phyloP scores from a whole-genome alignment of 2,113 vertebrate genomes.

The Noturus placidus region DNA sequence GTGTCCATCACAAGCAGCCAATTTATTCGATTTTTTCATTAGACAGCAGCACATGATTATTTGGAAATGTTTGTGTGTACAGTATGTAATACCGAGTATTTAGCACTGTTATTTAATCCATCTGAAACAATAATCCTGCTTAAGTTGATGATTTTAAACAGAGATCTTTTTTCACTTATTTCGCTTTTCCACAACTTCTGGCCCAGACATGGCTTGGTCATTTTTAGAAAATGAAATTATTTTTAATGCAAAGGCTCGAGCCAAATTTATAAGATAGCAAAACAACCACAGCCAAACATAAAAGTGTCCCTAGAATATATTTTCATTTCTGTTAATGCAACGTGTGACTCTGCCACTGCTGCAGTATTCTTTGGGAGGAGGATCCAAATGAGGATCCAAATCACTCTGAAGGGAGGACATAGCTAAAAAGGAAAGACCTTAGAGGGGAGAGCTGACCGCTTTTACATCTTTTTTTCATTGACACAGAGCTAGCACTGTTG shows the following conservation, averaged over 20 bases:
- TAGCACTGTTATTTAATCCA: neutral
- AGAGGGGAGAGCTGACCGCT: neutral
- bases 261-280: neutral
- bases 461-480: neutral
- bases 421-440: slow-evolving; percentile 12
- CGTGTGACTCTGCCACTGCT: slow-evolving; percentile 1
- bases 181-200: neutral
- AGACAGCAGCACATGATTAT: neutral
- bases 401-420: neutral
- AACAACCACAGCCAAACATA: neutral
- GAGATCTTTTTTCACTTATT: neutral
- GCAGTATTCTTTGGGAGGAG: neutral
- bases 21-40: neutral
- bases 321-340: neutral
- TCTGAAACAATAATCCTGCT: neutral
- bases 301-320: neutral
- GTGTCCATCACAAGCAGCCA: neutral
- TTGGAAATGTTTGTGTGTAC: neutral
- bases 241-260: neutral
- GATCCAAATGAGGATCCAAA: neutral
- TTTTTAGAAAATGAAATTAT: neutral
- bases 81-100: neutral
- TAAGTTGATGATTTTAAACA: neutral
- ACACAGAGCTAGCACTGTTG: neutral
- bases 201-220: neutral